Evolutionary conservation across 2,113 vertebrate genomes (phyloP).

Genomic region (Microcebus griseorufus): DNA sequence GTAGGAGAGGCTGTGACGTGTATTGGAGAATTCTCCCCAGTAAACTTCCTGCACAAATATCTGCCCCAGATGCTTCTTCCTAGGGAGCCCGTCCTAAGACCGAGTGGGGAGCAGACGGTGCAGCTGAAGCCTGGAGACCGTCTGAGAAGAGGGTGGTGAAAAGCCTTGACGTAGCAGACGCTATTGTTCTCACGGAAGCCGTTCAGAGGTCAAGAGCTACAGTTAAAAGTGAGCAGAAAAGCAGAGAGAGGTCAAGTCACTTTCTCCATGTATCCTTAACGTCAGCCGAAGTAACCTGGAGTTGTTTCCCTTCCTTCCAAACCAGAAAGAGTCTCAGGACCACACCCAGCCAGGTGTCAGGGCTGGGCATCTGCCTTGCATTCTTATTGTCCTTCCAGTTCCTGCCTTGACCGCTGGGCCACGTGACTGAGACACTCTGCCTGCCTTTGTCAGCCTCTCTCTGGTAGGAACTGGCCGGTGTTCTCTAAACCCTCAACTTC

Average conservation of each 20-base stretch:
- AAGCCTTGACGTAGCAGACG: neutral
- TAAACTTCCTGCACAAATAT: neutral
- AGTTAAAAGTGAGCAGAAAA: neutral
- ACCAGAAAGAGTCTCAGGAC: neutral
- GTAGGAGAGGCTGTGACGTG: neutral
- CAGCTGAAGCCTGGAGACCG: neutral
- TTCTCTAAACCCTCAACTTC: constrained; percentile 25
- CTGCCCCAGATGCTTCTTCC: neutral
- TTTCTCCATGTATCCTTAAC: neutral
- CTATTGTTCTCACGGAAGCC: neutral
- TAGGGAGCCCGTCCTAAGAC: neutral
- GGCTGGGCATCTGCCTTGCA: neutral
- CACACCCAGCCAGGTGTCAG: neutral
- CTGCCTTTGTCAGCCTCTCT: neutral
- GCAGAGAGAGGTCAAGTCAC: neutral
- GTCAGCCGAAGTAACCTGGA: neutral
- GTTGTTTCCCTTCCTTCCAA: neutral
- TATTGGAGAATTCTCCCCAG: neutral
- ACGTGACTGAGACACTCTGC: neutral
- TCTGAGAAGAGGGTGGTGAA: neutral
- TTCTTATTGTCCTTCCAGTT: neutral
- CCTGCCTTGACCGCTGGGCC: neutral
- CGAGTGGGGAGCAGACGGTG: neutral
- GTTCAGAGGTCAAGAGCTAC: neutral
- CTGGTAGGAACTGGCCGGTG: constrained; percentile 1